Percentiles rank a stretch among this genome's conserved stretches.
These are phyloP conservation scores for Sebastes dallii DNA, from an alignment of 2,797 vertebrate genomes.

Conservation along the genomic window DNA sequence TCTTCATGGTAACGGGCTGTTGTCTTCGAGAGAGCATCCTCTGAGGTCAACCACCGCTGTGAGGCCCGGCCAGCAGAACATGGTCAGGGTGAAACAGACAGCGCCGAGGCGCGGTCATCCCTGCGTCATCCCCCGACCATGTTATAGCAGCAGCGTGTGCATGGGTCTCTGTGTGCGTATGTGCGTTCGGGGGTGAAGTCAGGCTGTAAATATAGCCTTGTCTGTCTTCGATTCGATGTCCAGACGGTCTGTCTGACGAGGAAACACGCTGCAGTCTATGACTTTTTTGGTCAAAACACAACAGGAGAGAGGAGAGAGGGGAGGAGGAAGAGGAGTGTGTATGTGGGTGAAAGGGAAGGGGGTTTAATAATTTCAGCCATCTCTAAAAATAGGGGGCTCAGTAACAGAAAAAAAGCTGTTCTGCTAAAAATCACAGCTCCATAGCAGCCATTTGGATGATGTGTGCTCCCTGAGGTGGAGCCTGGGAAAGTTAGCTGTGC, in stretches of 20 bases:
- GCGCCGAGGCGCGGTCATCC: constrained; percentile 31
- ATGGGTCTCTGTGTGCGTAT: constrained; percentile 3
- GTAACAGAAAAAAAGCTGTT: constrained; percentile 59
- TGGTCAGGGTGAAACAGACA: constrained; percentile 43
- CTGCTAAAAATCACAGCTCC: constrained; percentile 78
- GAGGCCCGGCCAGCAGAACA: constrained; percentile 25
- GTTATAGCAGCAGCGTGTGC: constrained; percentile 19
- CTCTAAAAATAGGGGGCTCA: constrained; percentile 77
- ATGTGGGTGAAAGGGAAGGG: not conserved
- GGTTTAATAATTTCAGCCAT: constrained; percentile 77
- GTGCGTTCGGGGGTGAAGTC: constrained; percentile 62
- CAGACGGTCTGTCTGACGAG: constrained; percentile 83
- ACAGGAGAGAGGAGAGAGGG: constrained; percentile 21
- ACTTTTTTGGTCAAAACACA: constrained; percentile 81
- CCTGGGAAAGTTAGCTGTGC: constrained; percentile 73
- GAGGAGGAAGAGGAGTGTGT: not conserved
- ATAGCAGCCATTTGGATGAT: constrained; percentile 71
- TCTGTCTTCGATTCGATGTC: constrained; percentile 59
- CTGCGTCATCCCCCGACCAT: constrained; percentile 61
- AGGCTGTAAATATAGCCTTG: constrained; percentile 72
- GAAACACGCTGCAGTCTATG: constrained; percentile 70
- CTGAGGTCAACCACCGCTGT: constrained; percentile 31
- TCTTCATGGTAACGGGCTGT: not conserved
- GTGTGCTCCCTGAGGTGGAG: constrained; percentile 75
- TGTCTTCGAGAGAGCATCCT: constrained; percentile 27